Conservation (phyloP, 2,888 invertebrate species). For the Dasypogon diadema region DNA sequence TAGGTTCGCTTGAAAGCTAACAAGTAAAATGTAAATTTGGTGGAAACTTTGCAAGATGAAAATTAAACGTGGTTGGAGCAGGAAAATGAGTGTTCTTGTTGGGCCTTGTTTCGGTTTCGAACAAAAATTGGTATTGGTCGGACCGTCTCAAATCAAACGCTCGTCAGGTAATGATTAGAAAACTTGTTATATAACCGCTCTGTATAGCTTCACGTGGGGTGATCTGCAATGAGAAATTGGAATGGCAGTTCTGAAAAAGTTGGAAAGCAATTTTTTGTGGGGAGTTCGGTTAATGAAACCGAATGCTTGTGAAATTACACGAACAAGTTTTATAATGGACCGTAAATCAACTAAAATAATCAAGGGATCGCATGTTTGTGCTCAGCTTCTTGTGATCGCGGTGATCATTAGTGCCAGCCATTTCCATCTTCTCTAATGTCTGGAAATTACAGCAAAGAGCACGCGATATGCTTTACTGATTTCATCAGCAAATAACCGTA, state of each 20-base stretch:
- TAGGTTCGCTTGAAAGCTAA: background rate
- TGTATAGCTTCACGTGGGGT: background rate
- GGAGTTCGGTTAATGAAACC: background rate
- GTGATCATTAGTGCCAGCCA: constrained; percentile 22
- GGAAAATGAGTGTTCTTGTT: background rate
- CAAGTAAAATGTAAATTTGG: background rate
- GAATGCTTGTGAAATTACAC: background rate
- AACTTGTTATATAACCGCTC: background rate
- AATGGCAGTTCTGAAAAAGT: background rate
- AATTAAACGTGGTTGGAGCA: background rate
- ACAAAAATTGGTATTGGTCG: too few relatives aligned
- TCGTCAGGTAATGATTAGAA: background rate
- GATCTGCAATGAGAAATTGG: background rate
- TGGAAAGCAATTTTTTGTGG: background rate
- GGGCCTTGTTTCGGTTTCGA: background rate
- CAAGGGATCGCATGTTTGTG: constrained; percentile 30
- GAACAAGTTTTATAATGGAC: background rate
- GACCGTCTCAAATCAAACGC: background rate
- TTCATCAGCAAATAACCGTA: constrained; percentile 40
- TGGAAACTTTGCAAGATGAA: background rate
- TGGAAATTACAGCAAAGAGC: constrained; percentile 19
- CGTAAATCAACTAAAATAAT: background rate
- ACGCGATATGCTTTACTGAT: constrained; percentile 46
- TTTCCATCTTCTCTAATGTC: constrained; percentile 13
- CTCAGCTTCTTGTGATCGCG: background rate